Evolutionary conservation across 1,140 invertebrate species (phyloP), one percentile per base, ranked within the genome.

Genomic region (Drosophila ananassae): DNA sequence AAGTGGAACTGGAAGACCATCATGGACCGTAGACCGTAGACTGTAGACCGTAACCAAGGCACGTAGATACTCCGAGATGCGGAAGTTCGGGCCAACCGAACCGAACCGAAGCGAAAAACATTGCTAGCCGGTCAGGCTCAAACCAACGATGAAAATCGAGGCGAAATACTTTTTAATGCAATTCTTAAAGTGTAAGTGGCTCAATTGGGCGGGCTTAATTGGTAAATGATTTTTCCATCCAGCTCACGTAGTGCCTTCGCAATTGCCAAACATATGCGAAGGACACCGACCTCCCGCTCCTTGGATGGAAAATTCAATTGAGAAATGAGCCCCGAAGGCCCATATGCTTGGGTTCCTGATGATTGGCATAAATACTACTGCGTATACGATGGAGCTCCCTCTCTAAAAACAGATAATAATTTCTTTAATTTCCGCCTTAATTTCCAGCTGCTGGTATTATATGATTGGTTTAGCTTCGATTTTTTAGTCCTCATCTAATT

Each of bases 111-210:
- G 17, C 34, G 48, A 41, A 63, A 73, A 39, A 54, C 53, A 37
- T 22, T 53, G 66, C 61, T 17, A 55, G 66, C 61, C 24, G 47
- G 44, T 48, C 39, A 55, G 56, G 66, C 46, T 67, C 54, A 60
- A 77, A 63, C 64, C 73, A 53, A 66, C 61, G 58, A 48, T 56
- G 62, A 58, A 78, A 64, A 75, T 80, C 51, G 46, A 57, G 54
- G 46, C 58, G 60, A 39, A 79, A 83, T 76, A 30, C 57, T 72
- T 61, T 81, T 72, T 81, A 80, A 82, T 77, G 79, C 68, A 73
- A 82, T 82, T 85, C 81, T 84, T 85, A 72, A 87, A 87, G 69
- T 82, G 69, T 59, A 85, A 85, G 82, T 85, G 74, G 64, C 68
- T 78, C 81, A 78, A 74, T 85, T 82, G 73, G 61, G 37, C 13